phyloP scores from a whole-genome alignment of 1,140 invertebrate species.

The Sitophilus oryzae region DNA sequence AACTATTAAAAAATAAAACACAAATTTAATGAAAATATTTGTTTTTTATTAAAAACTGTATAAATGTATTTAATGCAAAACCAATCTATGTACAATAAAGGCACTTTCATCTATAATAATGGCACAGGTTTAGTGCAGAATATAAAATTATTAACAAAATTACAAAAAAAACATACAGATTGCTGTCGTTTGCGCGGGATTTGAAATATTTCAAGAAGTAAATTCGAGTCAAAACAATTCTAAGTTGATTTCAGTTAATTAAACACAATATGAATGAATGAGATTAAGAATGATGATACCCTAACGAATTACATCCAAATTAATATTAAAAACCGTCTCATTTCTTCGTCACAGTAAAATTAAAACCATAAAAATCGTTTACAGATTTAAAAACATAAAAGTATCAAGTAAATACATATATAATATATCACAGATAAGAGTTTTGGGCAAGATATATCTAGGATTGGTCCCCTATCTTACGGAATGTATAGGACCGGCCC shows the following conservation, averaged over 20 bases:
- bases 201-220: too few relatives aligned
- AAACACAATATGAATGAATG: too few relatives aligned
- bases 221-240: too few relatives aligned
- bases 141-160: slow-evolving; percentile 24
- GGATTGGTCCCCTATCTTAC: slow-evolving; percentile 31
- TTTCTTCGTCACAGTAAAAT: slow-evolving; percentile 19
- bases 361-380: slow-evolving; percentile 14
- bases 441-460: slow-evolving; percentile 37
- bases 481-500: too few relatives aligned
- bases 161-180: slow-evolving; percentile 19
- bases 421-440: slow-evolving; percentile 34
- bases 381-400: slow-evolving; percentile 10
- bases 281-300: slow-evolving; percentile 28
- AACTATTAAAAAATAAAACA: slow-evolving; percentile 6
- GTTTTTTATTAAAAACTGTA: slow-evolving; percentile 34
- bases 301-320: slow-evolving; percentile 23
- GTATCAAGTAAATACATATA: slow-evolving; percentile 23
- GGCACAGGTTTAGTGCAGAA: slow-evolving; percentile 34
- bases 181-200: too few relatives aligned
- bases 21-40: slow-evolving; percentile 24
- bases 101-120: slow-evolving; percentile 34
- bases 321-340: slow-evolving; percentile 19
- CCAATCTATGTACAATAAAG: slow-evolving; percentile 30
- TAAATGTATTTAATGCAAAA: slow-evolving; percentile 27
- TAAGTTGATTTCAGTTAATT: too few relatives aligned